Evolutionary conservation across 2,888 invertebrate genomes (phyloP), one percentile per base, ranked within the genome.

Genomic region (Drosophila sordidula): DNA sequence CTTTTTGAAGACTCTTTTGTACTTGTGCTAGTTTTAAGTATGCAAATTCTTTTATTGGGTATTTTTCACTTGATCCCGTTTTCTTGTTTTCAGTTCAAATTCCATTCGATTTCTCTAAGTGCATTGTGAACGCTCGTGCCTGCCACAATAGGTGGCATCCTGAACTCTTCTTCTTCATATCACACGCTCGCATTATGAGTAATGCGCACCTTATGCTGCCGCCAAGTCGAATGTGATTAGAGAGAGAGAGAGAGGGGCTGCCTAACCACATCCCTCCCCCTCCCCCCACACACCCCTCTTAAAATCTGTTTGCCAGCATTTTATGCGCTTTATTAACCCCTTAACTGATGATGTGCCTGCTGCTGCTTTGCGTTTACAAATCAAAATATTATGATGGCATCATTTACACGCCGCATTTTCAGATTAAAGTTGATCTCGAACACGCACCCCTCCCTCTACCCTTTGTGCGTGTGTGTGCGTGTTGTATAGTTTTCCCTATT

Each of bases 371-470:
- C 47, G 58, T 75, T 64, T 68, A 71, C 75, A 82, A 83, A 87
- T 90, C 89, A 89, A 80, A 90, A 89, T 89, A 89, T 90, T 89
- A 61, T 90, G 90, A 90, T 89, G 90, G 89, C 89, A 77, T 89
- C 68, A 89, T 90, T 89, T 90, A 90, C 90, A 90, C 90, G 90
- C 90, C 77, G 78, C 89, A 76, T 85, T 88, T 82, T 78, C 71
- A 77, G 90, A 79, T 89, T 88, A 77, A 63, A 74, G 68, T 82
- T 82, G 78, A 87, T 72, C 90, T 68, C 6, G 8, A 29, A 29
- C 29, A 29, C 9, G 8, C 29, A 29, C 14, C 51, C 14, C 54
- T 32, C 51, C 47, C 16, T 32, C 29, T 18, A 6, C 5, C 3
- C 18, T n/a, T n/a, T 0, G 8, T 18, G 0, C n/a, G 16, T 11